Evolutionary conservation across 1,140 invertebrate genomes (phyloP).

Genomic region (Megalopta genalis): DNA sequence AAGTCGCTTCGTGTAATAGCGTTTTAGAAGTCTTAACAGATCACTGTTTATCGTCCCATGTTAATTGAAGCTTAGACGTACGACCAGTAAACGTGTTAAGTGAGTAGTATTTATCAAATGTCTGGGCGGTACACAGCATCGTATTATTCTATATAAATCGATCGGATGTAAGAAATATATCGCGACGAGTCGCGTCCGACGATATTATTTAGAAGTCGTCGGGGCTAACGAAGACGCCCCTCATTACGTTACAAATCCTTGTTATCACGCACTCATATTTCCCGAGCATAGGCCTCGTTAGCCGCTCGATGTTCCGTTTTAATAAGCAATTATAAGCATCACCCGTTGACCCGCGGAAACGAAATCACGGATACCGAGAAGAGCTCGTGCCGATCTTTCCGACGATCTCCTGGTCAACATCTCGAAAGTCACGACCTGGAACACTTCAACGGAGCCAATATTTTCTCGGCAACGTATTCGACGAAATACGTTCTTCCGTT

Average conservation of each 20-base stretch:
- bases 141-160: background rate
- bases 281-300: conserved; percentile 26
- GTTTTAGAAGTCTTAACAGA: no score
- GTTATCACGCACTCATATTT: conserved; percentile 1
- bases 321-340: conserved; percentile 59
- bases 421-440: conserved; percentile 48
- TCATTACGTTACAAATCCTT: background rate
- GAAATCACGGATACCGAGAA: conserved; percentile 45
- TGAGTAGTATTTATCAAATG: background rate
- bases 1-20: no score
- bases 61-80: no score
- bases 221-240: background rate
- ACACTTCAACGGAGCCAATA: conserved; percentile 21
- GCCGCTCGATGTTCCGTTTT: conserved; percentile 31
- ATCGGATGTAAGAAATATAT: background rate
- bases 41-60: no score
- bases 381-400: conserved; percentile 49
- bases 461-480: conserved; percentile 20
- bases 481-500: conserved; percentile 5
- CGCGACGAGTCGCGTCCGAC: no score
- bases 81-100: background rate
- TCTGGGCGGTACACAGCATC: background rate
- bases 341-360: conserved; percentile 46
- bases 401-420: conserved; percentile 47
- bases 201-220: background rate